A percentile compares a stretch with the other conserved stretches of the same genome.
phyloP scores from a whole-genome alignment of 2,113 vertebrate genomes.

The Triplophysa siluroides region DNA sequence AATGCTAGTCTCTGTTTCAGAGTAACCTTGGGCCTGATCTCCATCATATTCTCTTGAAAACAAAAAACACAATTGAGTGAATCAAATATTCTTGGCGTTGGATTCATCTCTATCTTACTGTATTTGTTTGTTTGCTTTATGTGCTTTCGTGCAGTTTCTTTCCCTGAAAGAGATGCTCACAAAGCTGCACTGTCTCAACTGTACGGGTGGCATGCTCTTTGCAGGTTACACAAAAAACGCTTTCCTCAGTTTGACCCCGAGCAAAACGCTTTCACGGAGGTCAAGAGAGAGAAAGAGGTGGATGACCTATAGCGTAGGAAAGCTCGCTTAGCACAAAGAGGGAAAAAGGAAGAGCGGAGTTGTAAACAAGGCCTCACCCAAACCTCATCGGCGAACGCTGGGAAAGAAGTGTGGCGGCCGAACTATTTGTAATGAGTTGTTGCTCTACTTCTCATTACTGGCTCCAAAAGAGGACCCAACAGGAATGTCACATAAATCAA shows the following conservation, averaged over 20 bases:
- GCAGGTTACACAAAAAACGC: slow-evolving; percentile 51
- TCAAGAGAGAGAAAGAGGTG: neutral
- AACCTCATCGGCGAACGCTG: slow-evolving; percentile 46
- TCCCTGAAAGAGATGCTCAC: slow-evolving; percentile 46
- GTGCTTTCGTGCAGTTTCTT: slow-evolving; percentile 22
- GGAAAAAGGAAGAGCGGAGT: too few relatives aligned
- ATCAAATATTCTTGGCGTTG: slow-evolving; percentile 49
- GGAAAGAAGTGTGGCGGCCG: slow-evolving; percentile 33
- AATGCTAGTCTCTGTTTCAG: neutral
- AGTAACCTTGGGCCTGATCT: neutral
- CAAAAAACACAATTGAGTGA: too few relatives aligned
- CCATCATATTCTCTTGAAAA: neutral
- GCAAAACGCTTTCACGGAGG: neutral
- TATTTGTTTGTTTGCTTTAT: neutral
- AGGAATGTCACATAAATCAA: slow-evolving; percentile 47
- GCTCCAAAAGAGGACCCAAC: slow-evolving; percentile 27
- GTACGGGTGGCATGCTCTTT: slow-evolving; percentile 57
- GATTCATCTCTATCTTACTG: slow-evolving; percentile 27
- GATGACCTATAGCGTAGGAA: neutral
- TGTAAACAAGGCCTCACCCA: slow-evolving; percentile 35
- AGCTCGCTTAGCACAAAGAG: too few relatives aligned
- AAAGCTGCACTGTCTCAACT: slow-evolving; percentile 57
- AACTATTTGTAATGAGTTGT: slow-evolving; percentile 47
- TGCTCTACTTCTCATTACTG: slow-evolving; percentile 49
- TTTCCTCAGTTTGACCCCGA: slow-evolving; percentile 32